These are phyloP conservation scores for Notolepis coatsorum DNA, from an alignment of 2,797 vertebrate genomes.

Conservation along the genomic window DNA sequence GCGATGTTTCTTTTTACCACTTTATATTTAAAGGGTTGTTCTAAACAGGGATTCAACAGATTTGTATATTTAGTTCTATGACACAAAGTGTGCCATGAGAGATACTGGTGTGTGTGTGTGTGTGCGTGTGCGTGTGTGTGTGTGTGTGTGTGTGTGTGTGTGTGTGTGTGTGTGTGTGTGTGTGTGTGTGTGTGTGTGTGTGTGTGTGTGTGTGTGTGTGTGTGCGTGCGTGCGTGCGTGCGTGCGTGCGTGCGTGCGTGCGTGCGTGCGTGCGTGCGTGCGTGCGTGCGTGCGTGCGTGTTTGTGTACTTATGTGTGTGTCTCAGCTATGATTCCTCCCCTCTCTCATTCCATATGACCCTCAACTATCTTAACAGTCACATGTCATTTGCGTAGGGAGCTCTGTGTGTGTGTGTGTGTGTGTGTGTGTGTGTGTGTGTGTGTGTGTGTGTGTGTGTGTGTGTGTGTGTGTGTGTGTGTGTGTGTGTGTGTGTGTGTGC, in stretches of 20 bases:
- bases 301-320: not conserved
- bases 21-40: no score
- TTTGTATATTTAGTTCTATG: constrained; percentile 57
- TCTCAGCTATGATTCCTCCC: not conserved
- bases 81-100: constrained; percentile 40
- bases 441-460: not conserved
- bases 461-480: constrained; percentile 9
- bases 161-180: no score
- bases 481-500: not conserved
- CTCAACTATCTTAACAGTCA: constrained; percentile 47
- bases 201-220: no score
- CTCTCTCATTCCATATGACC: constrained; percentile 31
- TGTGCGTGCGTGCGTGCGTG: not conserved
- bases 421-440: not conserved
- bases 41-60: no score
- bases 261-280: not conserved
- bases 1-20: not conserved
- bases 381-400: constrained; percentile 51
- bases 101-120: constrained; percentile 9
- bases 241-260: not conserved
- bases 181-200: no score
- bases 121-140: not conserved
- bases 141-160: not conserved
- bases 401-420: not conserved
- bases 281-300: not conserved